Conservation (phyloP, 2,888 invertebrate species). For the Noctua janthe region DNA sequence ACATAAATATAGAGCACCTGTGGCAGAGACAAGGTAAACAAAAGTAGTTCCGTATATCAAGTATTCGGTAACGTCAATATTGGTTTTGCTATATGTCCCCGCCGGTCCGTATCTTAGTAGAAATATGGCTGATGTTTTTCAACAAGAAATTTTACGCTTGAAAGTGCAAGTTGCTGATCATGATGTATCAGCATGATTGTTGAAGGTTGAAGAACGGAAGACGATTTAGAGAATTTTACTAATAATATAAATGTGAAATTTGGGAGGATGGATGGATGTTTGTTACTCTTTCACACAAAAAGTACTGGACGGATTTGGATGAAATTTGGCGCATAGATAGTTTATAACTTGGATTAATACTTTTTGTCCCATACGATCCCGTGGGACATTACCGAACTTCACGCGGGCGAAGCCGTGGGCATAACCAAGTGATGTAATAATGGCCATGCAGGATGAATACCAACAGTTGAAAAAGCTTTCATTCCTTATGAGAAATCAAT, state of each 20-base stretch:
- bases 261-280: no score
- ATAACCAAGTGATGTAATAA: neutral
- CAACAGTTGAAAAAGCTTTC: neutral
- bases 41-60: slow-evolving; percentile 35
- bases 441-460: neutral
- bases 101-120: neutral
- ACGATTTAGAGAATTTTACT: no score
- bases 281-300: no score
- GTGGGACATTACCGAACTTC: no score
- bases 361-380: no score
- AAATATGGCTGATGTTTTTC: neutral
- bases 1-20: slow-evolving; percentile 47
- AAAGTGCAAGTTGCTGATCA: neutral
- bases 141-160: neutral
- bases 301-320: no score
- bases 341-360: no score
- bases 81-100: slow-evolving; percentile 14
- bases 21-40: slow-evolving; percentile 46
- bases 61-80: slow-evolving; percentile 47
- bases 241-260: no score
- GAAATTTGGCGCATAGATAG: no score
- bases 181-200: neutral
- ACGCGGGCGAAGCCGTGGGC: no score
- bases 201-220: neutral
- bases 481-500: neutral